phyloP scores from a whole-genome alignment of 1,140 invertebrate genomes.

The Pseudobourletiella spinata region DNA sequence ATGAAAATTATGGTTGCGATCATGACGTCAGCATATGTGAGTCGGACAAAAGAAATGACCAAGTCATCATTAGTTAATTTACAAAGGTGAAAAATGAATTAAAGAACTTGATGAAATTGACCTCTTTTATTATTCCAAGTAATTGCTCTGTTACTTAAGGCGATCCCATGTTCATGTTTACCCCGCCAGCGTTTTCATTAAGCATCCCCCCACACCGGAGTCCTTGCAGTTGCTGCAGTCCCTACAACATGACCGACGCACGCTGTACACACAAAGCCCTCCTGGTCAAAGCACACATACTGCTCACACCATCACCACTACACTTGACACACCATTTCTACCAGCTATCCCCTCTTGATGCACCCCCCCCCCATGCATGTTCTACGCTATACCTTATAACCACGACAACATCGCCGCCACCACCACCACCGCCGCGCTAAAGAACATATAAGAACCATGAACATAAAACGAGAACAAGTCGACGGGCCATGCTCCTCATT shows the following conservation, averaged over 20 bases:
- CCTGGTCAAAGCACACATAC: no score
- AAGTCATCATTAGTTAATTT: constrained; percentile 25
- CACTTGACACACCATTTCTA: no score
- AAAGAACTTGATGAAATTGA: constrained; percentile 17
- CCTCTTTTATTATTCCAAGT: constrained; percentile 22
- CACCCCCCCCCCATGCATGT: no score
- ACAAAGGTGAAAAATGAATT: constrained; percentile 24
- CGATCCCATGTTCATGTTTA: background rate
- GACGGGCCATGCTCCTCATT: background rate
- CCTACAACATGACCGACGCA: background rate
- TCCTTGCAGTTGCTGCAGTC: background rate
- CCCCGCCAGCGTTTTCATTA: background rate
- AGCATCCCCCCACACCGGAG: background rate
- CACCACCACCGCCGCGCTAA: background rate
- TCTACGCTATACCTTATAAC: no score
- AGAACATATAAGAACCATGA: background rate
- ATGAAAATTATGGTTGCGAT: constrained; percentile 6
- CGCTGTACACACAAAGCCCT: background rate
- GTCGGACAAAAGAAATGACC: constrained; percentile 4
- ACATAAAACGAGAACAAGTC: background rate
- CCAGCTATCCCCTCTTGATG: no score
- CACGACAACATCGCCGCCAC: background rate
- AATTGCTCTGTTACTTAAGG: constrained; percentile 16
- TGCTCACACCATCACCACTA: background rate
- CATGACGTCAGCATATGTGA: constrained; percentile 5